Conservation (phyloP, 2,113 vertebrate genomes). For the Cryptomyrus ogoouensis region DNA sequence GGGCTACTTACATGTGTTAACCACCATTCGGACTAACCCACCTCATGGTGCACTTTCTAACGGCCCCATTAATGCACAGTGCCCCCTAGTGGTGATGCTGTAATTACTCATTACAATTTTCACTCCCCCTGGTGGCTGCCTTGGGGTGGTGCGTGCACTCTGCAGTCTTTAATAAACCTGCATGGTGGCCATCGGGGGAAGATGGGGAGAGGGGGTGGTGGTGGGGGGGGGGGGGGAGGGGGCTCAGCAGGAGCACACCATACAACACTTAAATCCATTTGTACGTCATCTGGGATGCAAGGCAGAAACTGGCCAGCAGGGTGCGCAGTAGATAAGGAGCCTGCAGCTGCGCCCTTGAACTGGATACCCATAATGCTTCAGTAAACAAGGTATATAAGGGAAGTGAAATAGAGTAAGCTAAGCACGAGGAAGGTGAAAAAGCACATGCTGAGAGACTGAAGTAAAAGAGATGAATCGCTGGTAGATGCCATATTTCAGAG, state of each 20-base stretch:
- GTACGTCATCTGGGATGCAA: not conserved
- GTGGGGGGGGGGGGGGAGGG: not conserved
- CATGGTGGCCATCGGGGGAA: not conserved
- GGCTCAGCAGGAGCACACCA: not conserved
- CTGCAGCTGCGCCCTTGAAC: not conserved
- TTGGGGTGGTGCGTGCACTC: not conserved
- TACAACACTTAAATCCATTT: not conserved
- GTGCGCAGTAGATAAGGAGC: not conserved
- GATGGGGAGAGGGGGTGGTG: not conserved
- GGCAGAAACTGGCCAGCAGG: not conserved
- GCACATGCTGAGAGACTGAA: not conserved
- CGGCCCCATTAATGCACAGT: not conserved
- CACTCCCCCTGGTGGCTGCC: not conserved
- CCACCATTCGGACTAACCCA: not conserved
- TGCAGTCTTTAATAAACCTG: not conserved
- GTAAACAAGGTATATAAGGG: not conserved
- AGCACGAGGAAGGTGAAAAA: not conserved
- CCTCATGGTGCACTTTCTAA: not conserved
- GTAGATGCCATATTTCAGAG: not conserved
- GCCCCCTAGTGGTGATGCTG: not conserved
- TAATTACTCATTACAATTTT: not conserved
- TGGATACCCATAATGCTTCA: not conserved
- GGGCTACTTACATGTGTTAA: not conserved
- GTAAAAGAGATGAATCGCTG: not conserved
- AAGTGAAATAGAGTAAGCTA: not conserved